Conservation (phyloP, 2,113 vertebrate genomes). For the Siniperca knerii region DNA sequence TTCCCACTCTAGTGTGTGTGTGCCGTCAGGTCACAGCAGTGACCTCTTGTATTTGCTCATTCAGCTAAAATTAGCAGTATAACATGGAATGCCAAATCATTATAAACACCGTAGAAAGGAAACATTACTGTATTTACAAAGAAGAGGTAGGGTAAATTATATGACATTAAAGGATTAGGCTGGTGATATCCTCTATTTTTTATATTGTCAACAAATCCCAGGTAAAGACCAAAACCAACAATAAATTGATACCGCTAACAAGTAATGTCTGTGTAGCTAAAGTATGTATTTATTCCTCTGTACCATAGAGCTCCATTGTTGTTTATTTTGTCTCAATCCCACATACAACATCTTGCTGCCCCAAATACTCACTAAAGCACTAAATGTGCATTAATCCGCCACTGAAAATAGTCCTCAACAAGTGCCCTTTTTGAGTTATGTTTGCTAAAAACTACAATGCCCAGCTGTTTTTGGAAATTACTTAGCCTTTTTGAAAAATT, state of each 20-base stretch:
- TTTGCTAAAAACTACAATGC: no score
- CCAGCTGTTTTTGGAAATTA: neutral
- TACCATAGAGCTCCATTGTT: neutral
- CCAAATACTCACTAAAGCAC: neutral
- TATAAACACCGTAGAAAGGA: neutral
- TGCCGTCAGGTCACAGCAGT: neutral
- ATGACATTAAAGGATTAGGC: neutral
- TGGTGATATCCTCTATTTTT: neutral
- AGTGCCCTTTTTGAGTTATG: neutral
- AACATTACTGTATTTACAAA: neutral
- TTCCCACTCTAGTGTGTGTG: conserved; percentile 25
- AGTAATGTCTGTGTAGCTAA: neutral
- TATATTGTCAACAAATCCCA: neutral
- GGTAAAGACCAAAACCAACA: neutral
- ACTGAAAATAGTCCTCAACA: neutral
- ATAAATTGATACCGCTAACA: neutral
- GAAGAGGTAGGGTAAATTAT: neutral
- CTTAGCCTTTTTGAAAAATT: neutral
- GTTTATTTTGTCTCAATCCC: neutral
- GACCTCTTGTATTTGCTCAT: conserved; percentile 22
- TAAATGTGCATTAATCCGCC: neutral
- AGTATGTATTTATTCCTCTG: neutral
- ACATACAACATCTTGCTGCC: neutral
- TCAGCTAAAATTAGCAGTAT: conserved; percentile 31
- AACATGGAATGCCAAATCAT: neutral